These are phyloP conservation scores for Drosophila simulans DNA, from an alignment of 1,140 invertebrate species.

Conservation along the genomic window DNA sequence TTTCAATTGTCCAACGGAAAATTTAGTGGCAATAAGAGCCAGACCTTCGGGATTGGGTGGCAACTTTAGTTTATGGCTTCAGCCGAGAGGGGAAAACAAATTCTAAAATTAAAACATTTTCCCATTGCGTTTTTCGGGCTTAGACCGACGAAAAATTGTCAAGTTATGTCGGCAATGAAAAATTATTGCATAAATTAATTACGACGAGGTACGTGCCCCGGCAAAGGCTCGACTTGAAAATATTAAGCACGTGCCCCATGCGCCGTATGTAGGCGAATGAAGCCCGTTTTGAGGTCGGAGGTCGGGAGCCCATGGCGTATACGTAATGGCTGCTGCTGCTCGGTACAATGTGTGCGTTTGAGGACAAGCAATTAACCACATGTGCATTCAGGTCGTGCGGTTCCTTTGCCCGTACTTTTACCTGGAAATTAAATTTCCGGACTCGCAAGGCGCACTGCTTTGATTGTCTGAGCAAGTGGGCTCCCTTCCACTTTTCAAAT, in stretches of 20 bases:
- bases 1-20: slow-evolving; percentile 66
- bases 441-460: background rate
- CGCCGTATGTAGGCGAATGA: slow-evolving; percentile 26
- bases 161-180: slow-evolving; percentile 79
- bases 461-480: background rate
- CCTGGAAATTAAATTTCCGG: slow-evolving; percentile 58
- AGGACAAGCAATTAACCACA: slow-evolving; percentile 69
- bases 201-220: slow-evolving; percentile 42
- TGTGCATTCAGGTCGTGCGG: slow-evolving; percentile 47
- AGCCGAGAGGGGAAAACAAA: slow-evolving; percentile 30
- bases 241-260: slow-evolving; percentile 68
- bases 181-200: slow-evolving; percentile 83
- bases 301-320: slow-evolving; percentile 36
- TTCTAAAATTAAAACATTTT: slow-evolving; percentile 72
- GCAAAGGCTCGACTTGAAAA: slow-evolving; percentile 39
- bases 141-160: slow-evolving; percentile 48
- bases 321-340: slow-evolving; percentile 51
- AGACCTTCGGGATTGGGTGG: slow-evolving; percentile 10
- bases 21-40: slow-evolving; percentile 55
- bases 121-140: slow-evolving; percentile 18
- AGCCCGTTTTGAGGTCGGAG: slow-evolving; percentile 24
- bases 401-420: slow-evolving; percentile 33
- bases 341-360: slow-evolving; percentile 26
- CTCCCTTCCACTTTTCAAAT: background rate
- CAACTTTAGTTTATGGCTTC: slow-evolving; percentile 43